Conservation (phyloP, 35 echinoderm and acorn worm species). For the Chiridota heheva region DNA sequence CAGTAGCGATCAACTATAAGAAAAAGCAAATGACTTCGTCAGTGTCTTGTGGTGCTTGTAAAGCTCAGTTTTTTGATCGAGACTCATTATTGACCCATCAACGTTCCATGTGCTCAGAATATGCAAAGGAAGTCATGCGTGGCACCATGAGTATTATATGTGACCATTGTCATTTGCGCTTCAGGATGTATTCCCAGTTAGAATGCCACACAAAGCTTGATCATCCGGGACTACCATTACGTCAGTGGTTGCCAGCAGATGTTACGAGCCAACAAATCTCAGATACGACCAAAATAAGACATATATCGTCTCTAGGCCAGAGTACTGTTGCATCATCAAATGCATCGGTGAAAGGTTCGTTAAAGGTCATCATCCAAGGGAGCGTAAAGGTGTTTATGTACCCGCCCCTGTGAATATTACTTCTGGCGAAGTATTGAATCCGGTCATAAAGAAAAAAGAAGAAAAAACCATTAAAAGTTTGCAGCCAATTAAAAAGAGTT, state of each 20-base stretch:
- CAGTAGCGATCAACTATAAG: constrained; percentile 18
- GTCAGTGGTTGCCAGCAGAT: neutral
- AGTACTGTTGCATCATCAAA: neutral
- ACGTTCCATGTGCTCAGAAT: constrained; percentile 19
- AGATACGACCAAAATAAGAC: constrained; percentile 8
- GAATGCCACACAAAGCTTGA: constrained; percentile 21
- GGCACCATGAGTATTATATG: constrained; percentile 20
- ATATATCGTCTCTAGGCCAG: neutral
- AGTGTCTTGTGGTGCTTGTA: constrained; percentile 47
- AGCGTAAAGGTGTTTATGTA: neutral
- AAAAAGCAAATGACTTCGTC: constrained; percentile 28
- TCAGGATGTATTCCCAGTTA: constrained; percentile 30
- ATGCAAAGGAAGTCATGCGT: neutral
- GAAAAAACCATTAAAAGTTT: neutral
- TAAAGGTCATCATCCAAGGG: neutral
- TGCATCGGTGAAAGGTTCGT: neutral
- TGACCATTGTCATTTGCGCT: constrained; percentile 32
- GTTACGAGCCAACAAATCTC: neutral
- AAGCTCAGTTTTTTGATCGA: constrained; percentile 33
- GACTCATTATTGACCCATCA: constrained; percentile 26
- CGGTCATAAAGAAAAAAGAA: neutral
- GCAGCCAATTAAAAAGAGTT: neutral
- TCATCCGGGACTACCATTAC: constrained; percentile 22
- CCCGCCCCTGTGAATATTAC: neutral
- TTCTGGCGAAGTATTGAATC: constrained; percentile 24